A percentile compares a stretch with the other conserved stretches of the same genome.
phyloP scores from a whole-genome alignment of 1,140 invertebrate genomes.

The Bombus confusus region DNA sequence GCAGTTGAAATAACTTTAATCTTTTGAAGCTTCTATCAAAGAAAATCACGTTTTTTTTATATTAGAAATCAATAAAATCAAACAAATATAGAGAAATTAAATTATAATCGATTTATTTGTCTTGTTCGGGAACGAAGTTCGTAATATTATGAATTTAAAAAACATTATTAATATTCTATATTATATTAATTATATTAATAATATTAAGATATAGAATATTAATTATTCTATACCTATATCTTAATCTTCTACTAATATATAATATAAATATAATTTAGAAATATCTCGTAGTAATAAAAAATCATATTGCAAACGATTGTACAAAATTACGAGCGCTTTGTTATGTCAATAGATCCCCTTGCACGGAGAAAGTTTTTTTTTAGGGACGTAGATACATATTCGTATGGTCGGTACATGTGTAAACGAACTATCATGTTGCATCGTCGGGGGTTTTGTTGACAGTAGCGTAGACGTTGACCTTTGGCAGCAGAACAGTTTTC shows the following conservation, averaged over 20 bases:
- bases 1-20: background rate
- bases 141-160: no score
- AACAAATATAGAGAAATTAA: background rate
- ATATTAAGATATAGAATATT: no score
- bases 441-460: background rate
- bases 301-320: background rate
- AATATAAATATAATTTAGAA: no score
- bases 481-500: slow-evolving; percentile 32
- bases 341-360: background rate
- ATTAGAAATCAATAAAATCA: background rate
- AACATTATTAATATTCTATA: no score
- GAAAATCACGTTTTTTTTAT: background rate
- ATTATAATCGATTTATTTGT: no score
- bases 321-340: no score
- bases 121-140: no score
- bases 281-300: no score
- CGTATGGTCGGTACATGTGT: background rate
- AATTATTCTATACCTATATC: no score
- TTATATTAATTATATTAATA: no score
- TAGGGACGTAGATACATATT: background rate
- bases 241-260: background rate
- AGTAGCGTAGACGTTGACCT: slow-evolving; percentile 49
- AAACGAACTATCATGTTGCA: slow-evolving; percentile 9
- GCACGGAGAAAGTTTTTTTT: no score
- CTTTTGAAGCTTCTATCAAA: background rate